These are phyloP conservation scores for Scrobipalpa atriplicella DNA, from an alignment of 2,888 invertebrate genomes.

Conservation along the genomic window DNA sequence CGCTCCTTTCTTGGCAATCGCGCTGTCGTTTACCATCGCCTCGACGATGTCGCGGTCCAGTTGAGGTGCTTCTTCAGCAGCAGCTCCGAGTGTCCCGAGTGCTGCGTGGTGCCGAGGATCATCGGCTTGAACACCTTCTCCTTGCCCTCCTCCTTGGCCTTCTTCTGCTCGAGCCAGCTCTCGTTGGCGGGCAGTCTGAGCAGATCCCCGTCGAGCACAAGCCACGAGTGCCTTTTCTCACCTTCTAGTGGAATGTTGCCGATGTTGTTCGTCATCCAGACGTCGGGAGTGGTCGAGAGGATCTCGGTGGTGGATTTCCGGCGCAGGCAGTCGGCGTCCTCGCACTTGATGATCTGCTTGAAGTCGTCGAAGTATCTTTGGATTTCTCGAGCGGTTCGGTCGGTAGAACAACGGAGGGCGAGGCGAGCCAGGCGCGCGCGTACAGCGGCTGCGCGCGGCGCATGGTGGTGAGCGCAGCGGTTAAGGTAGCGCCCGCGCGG, in stretches of 20 bases:
- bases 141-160: constrained; percentile 66
- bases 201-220: constrained; percentile 88
- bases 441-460: constrained; percentile 85
- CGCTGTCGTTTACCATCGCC: constrained; percentile 84
- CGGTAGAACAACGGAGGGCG: constrained; percentile 89
- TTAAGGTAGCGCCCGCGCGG: constrained; percentile 92
- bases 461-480: constrained; percentile 87
- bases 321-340: constrained; percentile 82
- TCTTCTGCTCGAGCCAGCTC: constrained; percentile 81
- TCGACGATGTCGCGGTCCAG: constrained; percentile 87
- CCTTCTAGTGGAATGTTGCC: constrained; percentile 85
- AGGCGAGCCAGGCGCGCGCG: constrained; percentile 90
- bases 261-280: constrained; percentile 85
- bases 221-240: constrained; percentile 87
- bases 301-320: constrained; percentile 80
- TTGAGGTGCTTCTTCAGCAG: constrained; percentile 83
- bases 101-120: constrained; percentile 89
- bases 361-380: constrained; percentile 85
- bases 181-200: constrained; percentile 86
- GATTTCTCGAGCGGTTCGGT: constrained; percentile 83
- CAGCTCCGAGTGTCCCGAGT: constrained; percentile 86
- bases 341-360: constrained; percentile 81
- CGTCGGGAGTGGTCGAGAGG: constrained; percentile 87
- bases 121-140: constrained; percentile 77
- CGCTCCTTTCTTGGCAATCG: constrained; percentile 84